These are phyloP conservation scores for Megaceryle maxima DNA, from an alignment of 2,113 vertebrate species.

Conservation along the genomic window DNA sequence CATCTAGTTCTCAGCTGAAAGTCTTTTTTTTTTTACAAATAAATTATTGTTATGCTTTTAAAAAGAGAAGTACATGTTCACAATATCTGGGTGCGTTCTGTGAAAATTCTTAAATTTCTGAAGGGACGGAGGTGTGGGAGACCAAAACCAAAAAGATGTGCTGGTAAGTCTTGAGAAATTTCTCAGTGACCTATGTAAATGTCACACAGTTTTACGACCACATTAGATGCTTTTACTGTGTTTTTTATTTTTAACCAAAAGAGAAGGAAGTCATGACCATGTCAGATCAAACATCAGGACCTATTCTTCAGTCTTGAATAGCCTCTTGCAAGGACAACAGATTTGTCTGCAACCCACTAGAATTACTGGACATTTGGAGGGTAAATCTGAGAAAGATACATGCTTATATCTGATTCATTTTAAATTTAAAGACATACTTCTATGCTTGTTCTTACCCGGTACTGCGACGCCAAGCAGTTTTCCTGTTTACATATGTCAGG, in stretches of 20 bases:
- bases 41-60: background rate
- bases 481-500: background rate
- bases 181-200: conserved; percentile 5
- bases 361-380: background rate
- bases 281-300: background rate
- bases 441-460: background rate
- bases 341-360: background rate
- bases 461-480: rapidly evolving
- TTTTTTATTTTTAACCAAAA: background rate
- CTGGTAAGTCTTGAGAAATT: background rate
- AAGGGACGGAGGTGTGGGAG: background rate
- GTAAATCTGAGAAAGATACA: background rate
- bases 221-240: background rate
- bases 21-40: background rate
- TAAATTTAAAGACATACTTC: background rate
- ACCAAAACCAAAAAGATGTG: background rate
- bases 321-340: background rate
- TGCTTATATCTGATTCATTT: background rate
- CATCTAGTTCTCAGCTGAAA: background rate
- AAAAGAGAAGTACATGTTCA: background rate
- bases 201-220: background rate
- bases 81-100: background rate
- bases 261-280: background rate
- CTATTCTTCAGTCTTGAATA: background rate
- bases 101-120: conserved; percentile 4